A percentile compares a stretch with the other conserved stretches of the same genome.
These are phyloP conservation scores for Bradynema listronoti DNA, from an alignment of 1,140 invertebrate species.

Conservation along the genomic window DNA sequence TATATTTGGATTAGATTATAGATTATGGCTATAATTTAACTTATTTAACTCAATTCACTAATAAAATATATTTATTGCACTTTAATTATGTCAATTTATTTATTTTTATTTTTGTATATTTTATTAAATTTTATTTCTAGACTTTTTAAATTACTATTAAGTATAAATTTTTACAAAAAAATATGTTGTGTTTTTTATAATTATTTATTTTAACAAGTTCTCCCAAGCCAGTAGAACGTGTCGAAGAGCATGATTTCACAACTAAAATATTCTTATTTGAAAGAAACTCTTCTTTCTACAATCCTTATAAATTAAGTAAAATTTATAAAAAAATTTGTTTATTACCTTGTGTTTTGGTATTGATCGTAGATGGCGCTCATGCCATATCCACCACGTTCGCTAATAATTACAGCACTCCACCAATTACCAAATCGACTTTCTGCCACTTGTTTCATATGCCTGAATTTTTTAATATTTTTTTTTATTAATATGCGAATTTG, in stretches of 20 bases:
- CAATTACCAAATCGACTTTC: slow-evolving; percentile 56
- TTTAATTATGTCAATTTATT: too few relatives aligned
- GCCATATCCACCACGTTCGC: slow-evolving; percentile 54
- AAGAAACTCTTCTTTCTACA: slow-evolving; percentile 5
- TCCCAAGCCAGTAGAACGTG: slow-evolving; percentile 55
- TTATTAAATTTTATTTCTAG: too few relatives aligned
- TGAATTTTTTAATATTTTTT: slow-evolving; percentile 23
- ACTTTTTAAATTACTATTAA: too few relatives aligned
- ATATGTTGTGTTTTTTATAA: background rate
- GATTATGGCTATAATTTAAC: too few relatives aligned
- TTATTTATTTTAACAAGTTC: slow-evolving; percentile 46
- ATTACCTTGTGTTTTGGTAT: slow-evolving; percentile 55
- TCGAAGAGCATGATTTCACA: slow-evolving; percentile 55
- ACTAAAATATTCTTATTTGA: slow-evolving; percentile 38
- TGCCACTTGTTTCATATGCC: slow-evolving; percentile 56
- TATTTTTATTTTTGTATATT: too few relatives aligned
- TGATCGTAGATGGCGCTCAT: slow-evolving; percentile 56
- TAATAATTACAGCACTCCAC: slow-evolving; percentile 57
- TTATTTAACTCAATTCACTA: too few relatives aligned
- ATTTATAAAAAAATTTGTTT: background rate
- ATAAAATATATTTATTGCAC: too few relatives aligned
- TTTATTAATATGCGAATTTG: background rate
- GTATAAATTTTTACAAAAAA: background rate
- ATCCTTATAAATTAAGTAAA: background rate
- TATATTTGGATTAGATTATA: too few relatives aligned